Evolutionary conservation across 1,140 invertebrate species (phyloP).

Genomic region (Euborellia annulipes): DNA sequence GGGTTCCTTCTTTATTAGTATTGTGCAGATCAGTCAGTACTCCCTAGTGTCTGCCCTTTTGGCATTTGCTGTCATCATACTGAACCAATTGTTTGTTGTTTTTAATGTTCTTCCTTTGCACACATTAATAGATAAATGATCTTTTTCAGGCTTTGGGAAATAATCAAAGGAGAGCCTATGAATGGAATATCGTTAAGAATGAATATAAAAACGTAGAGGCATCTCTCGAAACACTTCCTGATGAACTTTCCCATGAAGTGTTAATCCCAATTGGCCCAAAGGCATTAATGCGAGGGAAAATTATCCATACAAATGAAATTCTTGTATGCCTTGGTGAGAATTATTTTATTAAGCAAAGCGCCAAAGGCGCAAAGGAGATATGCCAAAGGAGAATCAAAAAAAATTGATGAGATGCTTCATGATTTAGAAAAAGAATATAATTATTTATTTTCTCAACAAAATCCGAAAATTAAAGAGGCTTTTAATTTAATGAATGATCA

Average conservation of each 20-base stretch:
- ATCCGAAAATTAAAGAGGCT: constrained; percentile 23
- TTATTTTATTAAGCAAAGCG: constrained; percentile 52
- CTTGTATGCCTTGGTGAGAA: constrained; percentile 47
- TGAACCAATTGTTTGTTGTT: too few relatives aligned
- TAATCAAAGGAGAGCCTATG: too few relatives aligned
- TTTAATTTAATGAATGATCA: constrained; percentile 20
- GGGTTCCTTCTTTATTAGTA: too few relatives aligned
- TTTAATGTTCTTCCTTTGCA: too few relatives aligned
- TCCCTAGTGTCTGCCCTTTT: too few relatives aligned
- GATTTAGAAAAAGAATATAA: constrained; percentile 30
- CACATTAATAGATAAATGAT: too few relatives aligned
- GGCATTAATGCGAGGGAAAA: constrained; percentile 48
- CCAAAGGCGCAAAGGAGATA: constrained; percentile 43
- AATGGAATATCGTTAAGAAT: constrained; percentile 24
- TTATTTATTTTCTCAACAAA: constrained; percentile 27
- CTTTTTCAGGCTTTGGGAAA: too few relatives aligned
- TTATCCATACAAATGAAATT: constrained; percentile 58
- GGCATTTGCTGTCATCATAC: too few relatives aligned
- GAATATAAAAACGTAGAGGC: constrained; percentile 26
- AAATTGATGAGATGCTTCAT: constrained; percentile 31
- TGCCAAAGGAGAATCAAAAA: constrained; percentile 40
- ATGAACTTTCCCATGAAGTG: constrained; percentile 27
- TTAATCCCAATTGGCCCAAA: constrained; percentile 45
- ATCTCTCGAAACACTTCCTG: constrained; percentile 23
- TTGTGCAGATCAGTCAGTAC: too few relatives aligned